These are phyloP conservation scores for Leptodirus hochenwartii DNA, from an alignment of 2,888 invertebrate species.

Conservation along the genomic window DNA sequence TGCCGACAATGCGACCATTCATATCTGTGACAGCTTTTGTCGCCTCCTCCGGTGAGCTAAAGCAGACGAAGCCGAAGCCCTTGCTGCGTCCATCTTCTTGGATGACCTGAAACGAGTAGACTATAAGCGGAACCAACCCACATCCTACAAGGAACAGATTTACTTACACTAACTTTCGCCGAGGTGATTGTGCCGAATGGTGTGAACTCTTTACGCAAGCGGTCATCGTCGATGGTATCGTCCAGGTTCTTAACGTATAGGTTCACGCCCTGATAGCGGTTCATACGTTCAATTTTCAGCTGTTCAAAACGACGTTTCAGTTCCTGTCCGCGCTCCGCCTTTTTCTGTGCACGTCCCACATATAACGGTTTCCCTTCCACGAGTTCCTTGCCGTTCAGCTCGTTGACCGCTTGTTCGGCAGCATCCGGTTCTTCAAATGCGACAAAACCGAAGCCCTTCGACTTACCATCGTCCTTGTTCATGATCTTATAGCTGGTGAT, in stretches of 20 bases:
- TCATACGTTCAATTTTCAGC: constrained; percentile 78
- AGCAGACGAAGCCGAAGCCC: constrained; percentile 54
- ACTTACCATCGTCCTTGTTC: constrained; percentile 82
- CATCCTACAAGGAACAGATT: too few species aligned
- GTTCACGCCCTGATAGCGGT: constrained; percentile 41
- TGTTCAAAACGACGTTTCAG: constrained; percentile 88
- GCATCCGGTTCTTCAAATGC: constrained; percentile 94
- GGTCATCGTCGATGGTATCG: constrained; percentile 44
- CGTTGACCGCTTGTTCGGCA: constrained; percentile 84
- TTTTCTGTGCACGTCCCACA: constrained; percentile 97
- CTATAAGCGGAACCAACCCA: too few species aligned
- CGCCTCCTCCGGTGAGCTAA: constrained; percentile 44
- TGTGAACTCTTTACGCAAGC: constrained; percentile 39
- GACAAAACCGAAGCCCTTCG: constrained; percentile 98
- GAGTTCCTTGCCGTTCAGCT: constrained; percentile 79
- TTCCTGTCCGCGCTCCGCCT: constrained; percentile 76
- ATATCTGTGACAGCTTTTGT: constrained; percentile 50
- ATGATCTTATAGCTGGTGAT: constrained; percentile 89
- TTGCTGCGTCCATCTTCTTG: constrained; percentile 30
- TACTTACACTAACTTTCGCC: constrained; percentile 47
- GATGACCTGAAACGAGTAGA: constrained; percentile 68
- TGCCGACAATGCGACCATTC: constrained; percentile 44
- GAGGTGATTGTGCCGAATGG: constrained; percentile 46
- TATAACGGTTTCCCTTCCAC: constrained; percentile 75
- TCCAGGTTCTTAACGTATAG: constrained; percentile 53